Percentiles rank a stretch among this genome's conserved stretches.
Conservation (phyloP, 2,888 invertebrate species). For the Tortrix viridana region DNA sequence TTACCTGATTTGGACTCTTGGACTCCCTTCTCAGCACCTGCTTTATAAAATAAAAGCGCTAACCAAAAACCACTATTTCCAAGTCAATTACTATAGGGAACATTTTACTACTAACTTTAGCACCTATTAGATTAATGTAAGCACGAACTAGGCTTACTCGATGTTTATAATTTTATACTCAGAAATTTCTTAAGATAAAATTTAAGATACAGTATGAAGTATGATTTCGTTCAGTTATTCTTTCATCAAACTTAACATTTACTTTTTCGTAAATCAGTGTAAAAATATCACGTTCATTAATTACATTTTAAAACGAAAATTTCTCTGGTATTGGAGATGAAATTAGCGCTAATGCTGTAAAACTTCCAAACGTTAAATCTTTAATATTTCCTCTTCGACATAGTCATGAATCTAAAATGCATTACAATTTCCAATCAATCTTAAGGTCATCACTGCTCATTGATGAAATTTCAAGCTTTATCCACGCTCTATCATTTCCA, state of each 20-base stretch:
- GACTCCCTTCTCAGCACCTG: slow-evolving; percentile 53
- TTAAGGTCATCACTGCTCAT: slow-evolving; percentile 67
- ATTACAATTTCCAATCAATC: slow-evolving; percentile 40
- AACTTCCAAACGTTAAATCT: slow-evolving; percentile 5
- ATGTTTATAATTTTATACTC: slow-evolving; percentile 83
- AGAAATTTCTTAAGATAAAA: slow-evolving; percentile 76
- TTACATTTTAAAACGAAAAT: slow-evolving; percentile 24
- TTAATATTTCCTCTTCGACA: slow-evolving; percentile 12
- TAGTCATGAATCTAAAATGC: slow-evolving; percentile 35
- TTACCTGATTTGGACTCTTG: slow-evolving; percentile 60
- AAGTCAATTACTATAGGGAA: slow-evolving; percentile 94
- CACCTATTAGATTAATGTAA: slow-evolving; percentile 78
- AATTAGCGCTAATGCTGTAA: slow-evolving; percentile 17
- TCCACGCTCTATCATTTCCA: slow-evolving; percentile 60
- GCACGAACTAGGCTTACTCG: slow-evolving; percentile 77
- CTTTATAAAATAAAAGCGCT: slow-evolving; percentile 53
- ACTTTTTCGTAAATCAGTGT: slow-evolving; percentile 32
- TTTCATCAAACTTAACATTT: neutral
- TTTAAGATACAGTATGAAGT: slow-evolving; percentile 60
- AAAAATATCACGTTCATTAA: slow-evolving; percentile 45
- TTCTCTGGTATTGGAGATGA: slow-evolving; percentile 13
- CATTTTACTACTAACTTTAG: slow-evolving; percentile 86
- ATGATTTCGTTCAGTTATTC: slow-evolving; percentile 39
- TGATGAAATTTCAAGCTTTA: slow-evolving; percentile 81
- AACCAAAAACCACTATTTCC: slow-evolving; percentile 86